Base-by-base conservation (phyloP, 2,797 vertebrate genomes). In the Valencia hispanica region DNA sequence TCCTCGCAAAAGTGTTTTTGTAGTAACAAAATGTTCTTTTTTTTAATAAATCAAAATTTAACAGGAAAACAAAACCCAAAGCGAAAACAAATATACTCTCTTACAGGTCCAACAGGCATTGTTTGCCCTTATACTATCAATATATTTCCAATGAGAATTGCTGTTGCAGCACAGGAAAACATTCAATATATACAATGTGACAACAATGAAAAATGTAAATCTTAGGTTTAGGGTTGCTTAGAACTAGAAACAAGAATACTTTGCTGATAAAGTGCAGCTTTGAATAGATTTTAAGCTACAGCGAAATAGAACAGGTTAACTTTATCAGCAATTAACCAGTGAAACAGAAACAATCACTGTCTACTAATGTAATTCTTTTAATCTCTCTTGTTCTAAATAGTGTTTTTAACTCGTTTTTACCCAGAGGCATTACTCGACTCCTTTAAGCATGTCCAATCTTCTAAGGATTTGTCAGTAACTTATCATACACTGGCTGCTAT, bases 1-100 rank as follows among this genome's bases (percentile, higher is more conserved):
- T 90, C 51, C 81, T 85, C 82, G 69, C 75, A 79, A 25, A 74
- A 83, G 73, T 82, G 70, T 79, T 84, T 87, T 75, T 84, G 80
- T 34, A 22, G 34, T 84, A 88, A 89, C 70, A 85, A 82, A 83
- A 85, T 80, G 77, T 76, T 75, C 27, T 63, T 76, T 75, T 34
- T 59, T 82, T 78, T 45, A 66, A 83, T 78, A 86, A 84, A 84
- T 85, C 79, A 57, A 79, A 88, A 85, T 79, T 39, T 81, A 68
- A 80, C 3, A 36, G 22, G 22, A 81, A 79, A 85, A 84, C 68
- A 72, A 86, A 82, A n/a, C n/a, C n/a, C 69, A 75, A 72, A 74
- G 85, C 68, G 32, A 39, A 65, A 65, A 39, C 20, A 79, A 74
- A 79, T 71, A 75, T 36, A 48, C 61, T 70, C 68, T 80, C 70